A percentile compares a stretch with the other conserved stretches of the same genome.
Conservation (phyloP, 2,113 vertebrate genomes). For the Urocynchramus pylzowi region DNA sequence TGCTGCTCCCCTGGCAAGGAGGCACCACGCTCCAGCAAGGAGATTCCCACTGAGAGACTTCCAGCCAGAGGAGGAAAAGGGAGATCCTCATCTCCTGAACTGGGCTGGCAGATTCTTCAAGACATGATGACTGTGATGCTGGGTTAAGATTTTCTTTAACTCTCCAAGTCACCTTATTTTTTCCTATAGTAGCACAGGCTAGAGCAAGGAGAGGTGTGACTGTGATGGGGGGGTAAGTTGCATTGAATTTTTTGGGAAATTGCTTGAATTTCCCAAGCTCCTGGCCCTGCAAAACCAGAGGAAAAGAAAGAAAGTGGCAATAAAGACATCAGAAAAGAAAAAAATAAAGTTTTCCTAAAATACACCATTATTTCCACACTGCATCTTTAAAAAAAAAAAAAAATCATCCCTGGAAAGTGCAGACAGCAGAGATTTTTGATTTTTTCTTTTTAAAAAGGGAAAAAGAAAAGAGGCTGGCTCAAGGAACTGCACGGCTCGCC, state of each 20-base stretch:
- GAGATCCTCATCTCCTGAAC: not conserved
- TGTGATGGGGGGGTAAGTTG: not conserved
- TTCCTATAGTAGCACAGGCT: not conserved
- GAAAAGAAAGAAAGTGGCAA: not conserved
- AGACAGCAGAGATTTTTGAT: not conserved
- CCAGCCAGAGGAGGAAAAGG: conserved; percentile 51
- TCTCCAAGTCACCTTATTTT: not conserved
- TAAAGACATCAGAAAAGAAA: not conserved
- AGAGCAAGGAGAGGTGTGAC: not conserved
- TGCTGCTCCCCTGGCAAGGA: conserved; percentile 29
- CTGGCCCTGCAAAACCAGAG: not conserved
- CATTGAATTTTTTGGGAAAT: not conserved
- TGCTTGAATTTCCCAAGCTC: not conserved
- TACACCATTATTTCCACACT: accelerated
- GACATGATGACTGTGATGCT: accelerated
- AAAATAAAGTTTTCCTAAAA: not conserved
- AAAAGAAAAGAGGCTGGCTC: not conserved
- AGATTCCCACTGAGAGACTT: conserved; percentile 12
- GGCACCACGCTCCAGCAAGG: conserved; percentile 6
- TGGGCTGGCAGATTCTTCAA: not conserved
- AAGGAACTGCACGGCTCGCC: not conserved
- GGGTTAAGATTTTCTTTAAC: not conserved
- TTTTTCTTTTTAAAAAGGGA: not conserved
- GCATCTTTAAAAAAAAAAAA: not conserved
- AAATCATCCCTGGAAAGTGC: not conserved